Evolutionary conservation across 2,888 invertebrate genomes (phyloP), one percentile per base, ranked within the genome.

Genomic region (Leptinotarsa juncta): DNA sequence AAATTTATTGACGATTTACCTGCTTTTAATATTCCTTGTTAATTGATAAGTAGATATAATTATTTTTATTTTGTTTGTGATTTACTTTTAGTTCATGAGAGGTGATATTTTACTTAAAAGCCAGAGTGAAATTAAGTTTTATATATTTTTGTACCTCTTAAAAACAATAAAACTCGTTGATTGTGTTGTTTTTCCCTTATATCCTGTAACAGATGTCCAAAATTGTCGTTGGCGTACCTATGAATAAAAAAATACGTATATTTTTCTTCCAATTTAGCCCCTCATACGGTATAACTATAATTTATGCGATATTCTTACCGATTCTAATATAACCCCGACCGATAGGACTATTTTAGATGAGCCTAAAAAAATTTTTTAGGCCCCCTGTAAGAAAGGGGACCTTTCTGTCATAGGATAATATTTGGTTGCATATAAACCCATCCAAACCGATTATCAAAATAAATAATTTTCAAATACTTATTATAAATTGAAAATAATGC

Each of bases 131-230:
- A 32, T 26, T 62, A 7, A 26, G 60, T 62, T 32, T 62, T 26
- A 32, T 62, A 20, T 20, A 55, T 55, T 55, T 55, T 20, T 55
- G 20, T 55, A 51, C 60, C 62, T 62, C 32, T 62, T 62, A 62
- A 62, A 62, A 16, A 3, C 1, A 32, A 7, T 1, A 62, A 62
- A 32, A 32, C 15, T 62, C 32, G 32, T 62, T 26, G 26, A 26
- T 26, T 26, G 26, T 26, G 16, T 62, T 62, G 62, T 32, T 62
- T n/a, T 32, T 62, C 62, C 32, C 62, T 32, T 32, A 62, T 32
- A 62, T 62, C n/a, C 4, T 16, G 32, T 62, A 62, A 62, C 16
- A n/a, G n/a, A 62, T 62, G 16, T 10, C 62, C 62, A 32, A 62
- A 62, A 32, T 20, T 57, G 14, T 57, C 10, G n/a, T 51, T 51